phyloP scores from a whole-genome alignment of 2,797 vertebrate species.

The Aldrovandia affinis region DNA sequence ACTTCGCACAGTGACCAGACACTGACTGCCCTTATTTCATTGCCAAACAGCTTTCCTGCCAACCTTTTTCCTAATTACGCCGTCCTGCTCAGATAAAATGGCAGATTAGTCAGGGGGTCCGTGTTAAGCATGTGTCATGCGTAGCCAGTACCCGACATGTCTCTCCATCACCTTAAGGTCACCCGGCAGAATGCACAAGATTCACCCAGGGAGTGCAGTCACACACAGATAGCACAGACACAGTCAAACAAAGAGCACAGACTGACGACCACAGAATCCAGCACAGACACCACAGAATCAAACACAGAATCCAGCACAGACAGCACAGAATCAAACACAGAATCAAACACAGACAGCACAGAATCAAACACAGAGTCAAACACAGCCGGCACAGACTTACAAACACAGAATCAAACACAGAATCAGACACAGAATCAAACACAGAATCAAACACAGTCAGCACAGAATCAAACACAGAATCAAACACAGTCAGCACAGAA shows the following conservation, averaged over 20 bases:
- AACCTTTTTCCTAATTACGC: slow-evolving; percentile 13
- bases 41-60: slow-evolving; percentile 7
- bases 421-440: no score
- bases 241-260: background rate
- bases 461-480: background rate
- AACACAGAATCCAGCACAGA: background rate
- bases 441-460: background rate
- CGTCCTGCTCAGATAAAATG: background rate
- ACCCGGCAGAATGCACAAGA: background rate
- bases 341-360: background rate
- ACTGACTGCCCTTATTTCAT: background rate
- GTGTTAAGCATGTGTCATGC: background rate
- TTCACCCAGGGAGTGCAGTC: background rate
- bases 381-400: no score
- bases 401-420: background rate
- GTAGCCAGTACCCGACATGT: background rate
- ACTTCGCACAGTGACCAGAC: background rate
- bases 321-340: background rate
- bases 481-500: background rate
- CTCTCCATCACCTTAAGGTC: background rate
- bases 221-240: background rate
- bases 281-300: no score
- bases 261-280: background rate
- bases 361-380: background rate
- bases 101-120: background rate